Evolutionary conservation across 2,113 vertebrate species (phyloP).

Genomic region (Paedocypris sp.): DNA sequence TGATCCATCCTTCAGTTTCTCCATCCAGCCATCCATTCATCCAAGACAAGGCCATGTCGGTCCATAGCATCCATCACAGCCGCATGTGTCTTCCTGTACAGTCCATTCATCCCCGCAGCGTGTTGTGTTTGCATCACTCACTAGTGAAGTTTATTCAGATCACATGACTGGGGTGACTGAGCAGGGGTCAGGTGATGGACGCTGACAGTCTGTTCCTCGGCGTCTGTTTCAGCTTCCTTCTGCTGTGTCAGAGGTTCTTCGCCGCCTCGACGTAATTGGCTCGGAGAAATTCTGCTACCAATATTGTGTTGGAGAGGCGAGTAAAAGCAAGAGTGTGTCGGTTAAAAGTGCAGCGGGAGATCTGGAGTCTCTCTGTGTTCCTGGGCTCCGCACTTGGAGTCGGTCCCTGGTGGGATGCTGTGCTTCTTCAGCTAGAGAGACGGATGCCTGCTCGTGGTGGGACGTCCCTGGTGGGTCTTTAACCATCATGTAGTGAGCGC

Average conservation of each 20-base stretch:
- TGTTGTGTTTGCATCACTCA: not conserved
- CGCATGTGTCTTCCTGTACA: not conserved
- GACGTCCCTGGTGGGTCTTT: not conserved
- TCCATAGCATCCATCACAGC: too few species aligned
- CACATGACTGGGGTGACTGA: not conserved
- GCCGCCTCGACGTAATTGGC: slow-evolving; percentile 14
- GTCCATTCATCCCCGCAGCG: not conserved
- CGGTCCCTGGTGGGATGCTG: not conserved
- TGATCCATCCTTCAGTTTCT: too few species aligned
- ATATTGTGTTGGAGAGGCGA: not conserved
- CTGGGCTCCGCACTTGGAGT: not conserved
- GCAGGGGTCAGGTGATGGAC: not conserved
- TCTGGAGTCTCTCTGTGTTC: not conserved
- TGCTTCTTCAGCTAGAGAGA: slow-evolving; percentile 11
- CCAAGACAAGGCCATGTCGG: too few species aligned
- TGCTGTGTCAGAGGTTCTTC: slow-evolving; percentile 1
- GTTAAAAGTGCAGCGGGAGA: slow-evolving; percentile 11
- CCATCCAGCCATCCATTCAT: too few species aligned
- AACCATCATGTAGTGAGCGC: slow-evolving; percentile 6
- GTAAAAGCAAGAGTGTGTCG: not conserved
- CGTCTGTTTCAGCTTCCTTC: slow-evolving; percentile 18
- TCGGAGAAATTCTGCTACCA: not conserved
- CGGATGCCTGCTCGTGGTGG: not conserved
- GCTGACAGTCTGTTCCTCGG: slow-evolving; percentile 17
- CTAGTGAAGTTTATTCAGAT: not conserved